Conservation (phyloP, 2,888 invertebrate genomes). For the Piscicola geometra region DNA sequence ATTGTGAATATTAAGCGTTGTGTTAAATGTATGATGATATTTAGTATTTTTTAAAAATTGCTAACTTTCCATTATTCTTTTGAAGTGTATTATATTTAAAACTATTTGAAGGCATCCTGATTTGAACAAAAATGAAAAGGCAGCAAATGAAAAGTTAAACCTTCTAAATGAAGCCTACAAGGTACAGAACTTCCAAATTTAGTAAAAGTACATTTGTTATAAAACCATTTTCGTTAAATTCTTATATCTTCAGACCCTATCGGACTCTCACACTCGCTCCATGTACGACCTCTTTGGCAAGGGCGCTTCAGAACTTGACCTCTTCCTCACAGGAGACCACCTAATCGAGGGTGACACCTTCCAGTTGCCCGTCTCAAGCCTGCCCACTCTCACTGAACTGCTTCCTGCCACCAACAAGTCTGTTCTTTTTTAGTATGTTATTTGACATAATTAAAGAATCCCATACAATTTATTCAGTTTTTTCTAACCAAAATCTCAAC, state of each 20-base stretch:
- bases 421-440: too few relatives aligned
- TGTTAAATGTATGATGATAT: background rate
- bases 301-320: constrained; percentile 13
- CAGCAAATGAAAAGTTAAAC: constrained; percentile 14
- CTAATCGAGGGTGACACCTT: constrained; percentile 20
- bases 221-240: background rate
- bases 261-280: constrained; percentile 10
- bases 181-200: too few relatives aligned
- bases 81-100: constrained; percentile 14
- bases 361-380: background rate
- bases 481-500: too few relatives aligned
- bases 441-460: too few relatives aligned
- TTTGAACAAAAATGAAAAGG: constrained; percentile 20
- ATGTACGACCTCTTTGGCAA: constrained; percentile 31
- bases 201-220: background rate
- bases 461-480: too few relatives aligned
- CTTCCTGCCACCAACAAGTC: too few relatives aligned
- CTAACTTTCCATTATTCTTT: too few relatives aligned
- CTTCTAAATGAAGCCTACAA: constrained; percentile 28
- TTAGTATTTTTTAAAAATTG: too few relatives aligned
- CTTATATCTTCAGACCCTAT: constrained; percentile 18
- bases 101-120: constrained; percentile 27
- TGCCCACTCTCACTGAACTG: too few relatives aligned
- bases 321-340: constrained; percentile 21
- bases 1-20: background rate